Base-by-base conservation (phyloP, 2,113 vertebrate genomes). In the Mormoops blainvillei region DNA sequence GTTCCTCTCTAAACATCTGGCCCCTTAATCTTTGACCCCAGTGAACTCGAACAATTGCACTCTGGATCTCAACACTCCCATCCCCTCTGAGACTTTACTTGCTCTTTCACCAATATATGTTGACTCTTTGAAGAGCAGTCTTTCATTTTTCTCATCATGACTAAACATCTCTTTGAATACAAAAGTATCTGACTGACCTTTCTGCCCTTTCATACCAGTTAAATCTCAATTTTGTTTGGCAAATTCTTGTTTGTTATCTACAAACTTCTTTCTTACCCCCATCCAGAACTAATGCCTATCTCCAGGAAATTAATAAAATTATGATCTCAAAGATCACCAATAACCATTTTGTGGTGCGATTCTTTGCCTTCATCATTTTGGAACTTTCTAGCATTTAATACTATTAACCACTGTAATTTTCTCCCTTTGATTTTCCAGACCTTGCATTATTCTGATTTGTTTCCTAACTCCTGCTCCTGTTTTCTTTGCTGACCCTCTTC, bases 241-340 rank as follows among this genome's bases (percentile, higher is more conserved):
- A 96, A 92, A 95, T 87, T 87, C 18, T 24, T 74, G 12, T 63
- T 89, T 95, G 45, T 65, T 76, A 74, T 33, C 28, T 76, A 89
- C 7, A 76, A 3, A 31, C 38, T 73, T 78, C 56, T 92, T 87
- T 86, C 24, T 90, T 78, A 88, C 52, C 20, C 61, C 2, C 20
- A 70, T 24, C 22, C 22, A 95, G 92, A 94, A 96, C 16, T 68
- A 95, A 91, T 91, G 24, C 33, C 45, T 85, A 86, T 70, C 16
- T 67, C 31, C 48, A 63, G 80, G 13, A 56, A 10, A 74, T 86
- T 65, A 94, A 78, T 41, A 87, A 94, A 87, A 74, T 68, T 45
- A 89, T 78, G 12, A 78, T 74, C 24, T 54, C 16, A 74, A 94
- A 94, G 50, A 93, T 63, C 50, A 76, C 14, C 28, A 70, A 41